Evolutionary conservation across 2,888 invertebrate species (phyloP).

Genomic region (Heliconius erato): DNA sequence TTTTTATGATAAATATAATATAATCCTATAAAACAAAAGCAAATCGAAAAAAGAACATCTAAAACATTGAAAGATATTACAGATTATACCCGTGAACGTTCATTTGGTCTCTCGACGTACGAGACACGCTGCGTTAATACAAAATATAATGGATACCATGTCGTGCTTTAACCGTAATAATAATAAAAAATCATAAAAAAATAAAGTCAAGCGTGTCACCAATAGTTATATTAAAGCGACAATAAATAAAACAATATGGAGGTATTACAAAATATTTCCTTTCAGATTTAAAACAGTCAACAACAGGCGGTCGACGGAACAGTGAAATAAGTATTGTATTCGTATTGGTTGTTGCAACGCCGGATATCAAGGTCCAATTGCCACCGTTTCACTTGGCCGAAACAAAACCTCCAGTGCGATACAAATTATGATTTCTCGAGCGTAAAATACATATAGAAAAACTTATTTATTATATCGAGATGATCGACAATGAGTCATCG

Average conservation of each 20-base stretch:
- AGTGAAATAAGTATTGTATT: slow-evolving; percentile 45
- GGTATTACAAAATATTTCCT: slow-evolving; percentile 30
- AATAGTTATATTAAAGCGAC: neutral
- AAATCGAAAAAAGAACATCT: too few relatives aligned
- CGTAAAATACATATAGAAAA: slow-evolving; percentile 56
- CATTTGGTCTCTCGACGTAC: neutral
- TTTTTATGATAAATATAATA: neutral
- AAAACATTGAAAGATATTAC: too few relatives aligned
- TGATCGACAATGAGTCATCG: slow-evolving; percentile 45
- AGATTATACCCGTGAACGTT: neutral
- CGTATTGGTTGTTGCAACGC: slow-evolving; percentile 47
- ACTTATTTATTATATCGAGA: slow-evolving; percentile 49
- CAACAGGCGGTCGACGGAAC: slow-evolving; percentile 26
- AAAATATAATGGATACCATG: neutral
- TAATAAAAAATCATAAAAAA: neutral
- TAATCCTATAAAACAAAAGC: neutral
- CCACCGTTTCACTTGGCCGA: slow-evolving; percentile 77
- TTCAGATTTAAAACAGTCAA: slow-evolving; percentile 24
- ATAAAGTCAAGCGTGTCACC: neutral
- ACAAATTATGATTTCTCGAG: slow-evolving; percentile 54
- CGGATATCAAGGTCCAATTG: slow-evolving; percentile 85
- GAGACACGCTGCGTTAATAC: neutral
- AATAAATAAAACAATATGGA: slow-evolving; percentile 15
- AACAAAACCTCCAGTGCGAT: slow-evolving; percentile 68
- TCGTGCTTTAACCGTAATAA: neutral